Evolutionary conservation across 2,888 invertebrate species (phyloP), one percentile per base, ranked within the genome.

Genomic region (Oscheius sp.): DNA sequence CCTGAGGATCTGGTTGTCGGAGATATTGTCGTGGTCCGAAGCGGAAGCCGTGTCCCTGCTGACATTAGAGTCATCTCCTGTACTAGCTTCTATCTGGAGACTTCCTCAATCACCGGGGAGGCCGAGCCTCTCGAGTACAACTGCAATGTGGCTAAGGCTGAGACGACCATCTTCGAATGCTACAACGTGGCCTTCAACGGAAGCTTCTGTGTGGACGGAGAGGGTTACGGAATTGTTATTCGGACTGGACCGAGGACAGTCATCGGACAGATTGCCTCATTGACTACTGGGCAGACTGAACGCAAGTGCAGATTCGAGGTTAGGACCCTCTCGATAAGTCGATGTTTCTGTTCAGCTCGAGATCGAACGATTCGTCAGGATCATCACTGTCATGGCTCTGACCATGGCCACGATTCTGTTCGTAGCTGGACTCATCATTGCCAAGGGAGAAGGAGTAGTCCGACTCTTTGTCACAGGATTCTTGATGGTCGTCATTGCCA

Each of bases 81-180:
- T 71, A 78, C 79, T 7, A 79, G 86, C 60, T 76, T 86, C 65
- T 81, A 82, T 62, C 74, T 86, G 73, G 86, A 86, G 58, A 83
- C 85, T 4, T 84, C 84, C 11, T 83, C 85, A 0, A 86, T 86
- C 62, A 86, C 86, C 42, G 85, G 85, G 58, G 86, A 86, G 63
- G 79, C 85, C 2, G 85, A 86, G 63, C 84, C 85, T 29, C 57
- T 86, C 50, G 86, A 86, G 63, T 86, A 79, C 73, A 79, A 78
- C n/a, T 59, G 76, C 5, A 80, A 84, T 51, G 72, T 78, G n/a
- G 86, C 80, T 13, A 72, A 66, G 42, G 11, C 60, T 0, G 73
- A 32, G 10, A 74, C 58, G 2, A 76, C 80, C 29, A 77, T 84
- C 51, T 83, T 83, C 72, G 82, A 82, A 37, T 73, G 76, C 29